Conservation (phyloP, 2,888 invertebrate species). For the Drosophila parthenogenetica region DNA sequence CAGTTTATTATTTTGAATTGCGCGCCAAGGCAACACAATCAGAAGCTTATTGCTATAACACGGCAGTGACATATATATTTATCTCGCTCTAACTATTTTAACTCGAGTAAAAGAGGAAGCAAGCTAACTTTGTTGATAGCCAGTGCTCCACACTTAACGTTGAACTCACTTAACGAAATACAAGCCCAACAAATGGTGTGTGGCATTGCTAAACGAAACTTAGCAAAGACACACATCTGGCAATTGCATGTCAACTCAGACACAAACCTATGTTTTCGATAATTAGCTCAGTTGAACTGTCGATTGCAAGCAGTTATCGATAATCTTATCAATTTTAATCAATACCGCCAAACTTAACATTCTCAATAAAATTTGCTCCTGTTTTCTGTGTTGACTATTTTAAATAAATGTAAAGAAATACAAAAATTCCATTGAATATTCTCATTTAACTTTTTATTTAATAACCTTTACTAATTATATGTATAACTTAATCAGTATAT, state of each 20-base stretch:
- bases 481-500: slow-evolving; percentile 62
- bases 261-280: too few relatives aligned
- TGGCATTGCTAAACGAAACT: too few relatives aligned
- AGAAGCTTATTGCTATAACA: slow-evolving; percentile 17
- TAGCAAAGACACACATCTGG: too few relatives aligned
- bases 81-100: background rate
- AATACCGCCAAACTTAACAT: background rate
- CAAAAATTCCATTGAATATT: slow-evolving; percentile 46
- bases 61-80: background rate
- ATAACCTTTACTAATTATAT: slow-evolving; percentile 77
- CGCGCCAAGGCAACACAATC: background rate
- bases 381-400: too few relatives aligned
- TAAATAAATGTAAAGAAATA: background rate
- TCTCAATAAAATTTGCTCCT: background rate
- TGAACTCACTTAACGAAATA: background rate
- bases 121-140: too few relatives aligned
- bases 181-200: too few relatives aligned
- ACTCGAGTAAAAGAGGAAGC: background rate
- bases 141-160: too few relatives aligned
- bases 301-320: background rate
- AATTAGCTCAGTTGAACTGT: too few relatives aligned
- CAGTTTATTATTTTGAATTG: background rate
- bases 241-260: too few relatives aligned
- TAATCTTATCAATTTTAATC: background rate
- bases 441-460: slow-evolving; percentile 67